phyloP scores from a whole-genome alignment of 2,113 vertebrate species.

The Indri indri region DNA sequence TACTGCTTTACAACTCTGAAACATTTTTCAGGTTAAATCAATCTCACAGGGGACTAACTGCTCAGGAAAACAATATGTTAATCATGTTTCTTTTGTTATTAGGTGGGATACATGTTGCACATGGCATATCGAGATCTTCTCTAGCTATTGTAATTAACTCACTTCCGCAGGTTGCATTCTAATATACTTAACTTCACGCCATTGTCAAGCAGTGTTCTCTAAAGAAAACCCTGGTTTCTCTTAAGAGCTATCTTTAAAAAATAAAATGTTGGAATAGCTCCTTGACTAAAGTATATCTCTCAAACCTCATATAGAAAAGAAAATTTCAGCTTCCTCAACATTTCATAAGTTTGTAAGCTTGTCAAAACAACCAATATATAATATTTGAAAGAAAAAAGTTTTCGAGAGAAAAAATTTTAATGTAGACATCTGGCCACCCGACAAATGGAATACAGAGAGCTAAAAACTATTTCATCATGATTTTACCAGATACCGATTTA shows the following conservation, averaged over 20 bases:
- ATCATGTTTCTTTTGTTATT: not conserved
- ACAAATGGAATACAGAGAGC: not conserved
- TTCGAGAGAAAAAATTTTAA: not conserved
- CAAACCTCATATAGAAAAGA: not conserved
- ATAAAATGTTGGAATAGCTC: not conserved
- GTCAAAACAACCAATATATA: not conserved
- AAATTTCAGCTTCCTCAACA: not conserved
- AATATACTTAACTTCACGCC: not conserved
- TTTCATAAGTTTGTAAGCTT: not conserved
- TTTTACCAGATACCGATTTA: not conserved
- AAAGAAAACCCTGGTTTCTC: not conserved
- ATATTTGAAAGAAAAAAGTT: not conserved
- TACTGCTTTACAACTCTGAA: not conserved
- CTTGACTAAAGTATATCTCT: not conserved
- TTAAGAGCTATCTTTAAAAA: not conserved
- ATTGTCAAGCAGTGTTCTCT: not conserved
- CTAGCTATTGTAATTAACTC: not conserved
- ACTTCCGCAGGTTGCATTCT: not conserved
- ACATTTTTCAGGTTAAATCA: slow-evolving; percentile 31
- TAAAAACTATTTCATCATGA: not conserved
- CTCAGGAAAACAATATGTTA: not conserved
- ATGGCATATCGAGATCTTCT: not conserved
- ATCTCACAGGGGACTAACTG: not conserved
- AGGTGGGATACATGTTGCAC: not conserved
- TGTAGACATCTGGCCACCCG: not conserved